Base-by-base conservation (phyloP, 2,888 invertebrate genomes). In the Resseliella maxima region DNA sequence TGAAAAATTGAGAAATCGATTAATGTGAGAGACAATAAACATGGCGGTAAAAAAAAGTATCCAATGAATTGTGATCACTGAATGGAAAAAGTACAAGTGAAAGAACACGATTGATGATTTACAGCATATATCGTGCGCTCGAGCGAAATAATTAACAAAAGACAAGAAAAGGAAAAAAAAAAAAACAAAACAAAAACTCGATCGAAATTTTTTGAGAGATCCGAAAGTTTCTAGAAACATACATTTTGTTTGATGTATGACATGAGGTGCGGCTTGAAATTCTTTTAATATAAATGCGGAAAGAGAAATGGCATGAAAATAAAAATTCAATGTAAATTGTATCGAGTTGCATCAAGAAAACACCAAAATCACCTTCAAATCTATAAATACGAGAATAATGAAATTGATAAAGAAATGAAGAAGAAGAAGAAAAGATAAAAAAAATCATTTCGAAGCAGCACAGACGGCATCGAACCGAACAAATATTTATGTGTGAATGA, bases 401-500 rank as follows among this genome's bases (percentile, higher is more conserved):
- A 72, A 72, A 72, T 72, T 72, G 72, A 72, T 72, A 72, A 72
- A n/a, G n/a, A n/a, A n/a, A n/a, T n/a, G n/a, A n/a, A n/a, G n/a
- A n/a, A n/a, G n/a, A n/a, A n/a, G n/a, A n/a, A n/a, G n/a, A n/a
- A n/a, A n/a, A 50, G 12, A 41, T 41, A 12, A 41, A n/a, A n/a
- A 59, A 59, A 2, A 50, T 10, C 24, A 8, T 24, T 59, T 24
- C 10, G n/a, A 59, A 59, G 2, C 50, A 18, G 50, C 50, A 15
- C 72, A 72, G 31, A 72, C 72, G 31, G 72, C 5, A 72, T 72
- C 72, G 31, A 72, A 18, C 31, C 31, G 72, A 31, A 72, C 72
- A 27, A 72, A 31, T 72, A 27, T 72, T 72, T 31, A 72, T 72
- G 72, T 72, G 15, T 72, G 72, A 72, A 72, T 72, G 31, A 72